These are phyloP conservation scores for Drosophila fuyamai DNA, from an alignment of 1,140 invertebrate species.

Conservation along the genomic window DNA sequence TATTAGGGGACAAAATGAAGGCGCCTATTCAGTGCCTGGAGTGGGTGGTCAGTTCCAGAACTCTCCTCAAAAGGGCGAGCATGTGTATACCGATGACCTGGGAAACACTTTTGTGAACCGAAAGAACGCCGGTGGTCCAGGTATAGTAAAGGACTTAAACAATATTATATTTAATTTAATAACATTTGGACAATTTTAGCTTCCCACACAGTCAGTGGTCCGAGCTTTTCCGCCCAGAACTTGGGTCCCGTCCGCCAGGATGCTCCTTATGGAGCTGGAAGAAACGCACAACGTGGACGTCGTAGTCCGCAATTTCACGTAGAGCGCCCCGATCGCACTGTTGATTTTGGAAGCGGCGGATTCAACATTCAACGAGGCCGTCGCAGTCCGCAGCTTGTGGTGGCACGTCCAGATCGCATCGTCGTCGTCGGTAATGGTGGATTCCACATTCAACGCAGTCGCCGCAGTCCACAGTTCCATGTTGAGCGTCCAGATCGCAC, in stretches of 20 bases:
- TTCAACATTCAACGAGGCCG: conserved; percentile 21
- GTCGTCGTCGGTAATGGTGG: conserved; percentile 21
- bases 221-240: conserved; percentile 29
- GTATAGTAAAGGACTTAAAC: background rate
- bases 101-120: conserved; percentile 52
- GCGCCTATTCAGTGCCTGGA: conserved; percentile 46
- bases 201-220: conserved; percentile 43
- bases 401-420: conserved; percentile 28
- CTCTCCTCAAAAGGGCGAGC: conserved; percentile 16
- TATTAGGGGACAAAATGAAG: conserved; percentile 55
- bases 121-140: conserved; percentile 23
- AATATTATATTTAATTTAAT: background rate
- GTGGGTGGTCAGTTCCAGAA: conserved; percentile 54
- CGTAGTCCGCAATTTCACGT: conserved; percentile 22
- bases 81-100: conserved; percentile 48
- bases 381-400: conserved; percentile 36
- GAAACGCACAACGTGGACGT: background rate
- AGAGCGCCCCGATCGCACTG: conserved; percentile 20
- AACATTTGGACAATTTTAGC: background rate
- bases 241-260: background rate
- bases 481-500: conserved; percentile 32
- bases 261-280: background rate
- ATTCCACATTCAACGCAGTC: conserved; percentile 27
- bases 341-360: conserved; percentile 7
- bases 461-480: conserved; percentile 33